Percentiles rank a stretch among this genome's conserved stretches.
These are phyloP conservation scores for Cerastoderma edule DNA, from an alignment of 2,888 invertebrate genomes.

Conservation along the genomic window DNA sequence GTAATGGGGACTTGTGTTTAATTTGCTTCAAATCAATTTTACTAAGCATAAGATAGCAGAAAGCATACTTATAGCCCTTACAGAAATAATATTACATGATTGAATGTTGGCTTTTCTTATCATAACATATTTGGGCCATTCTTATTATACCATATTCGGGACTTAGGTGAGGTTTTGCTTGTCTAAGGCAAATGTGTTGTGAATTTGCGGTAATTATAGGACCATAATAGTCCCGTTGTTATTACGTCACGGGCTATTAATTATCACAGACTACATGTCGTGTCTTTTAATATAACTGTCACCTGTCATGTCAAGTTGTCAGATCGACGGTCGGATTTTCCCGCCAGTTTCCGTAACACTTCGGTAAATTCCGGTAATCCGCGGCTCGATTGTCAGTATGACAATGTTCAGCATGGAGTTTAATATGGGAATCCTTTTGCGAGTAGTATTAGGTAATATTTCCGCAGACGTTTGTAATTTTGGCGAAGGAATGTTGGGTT, in stretches of 20 bases:
- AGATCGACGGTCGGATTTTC: too few relatives aligned
- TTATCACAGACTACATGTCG: background rate
- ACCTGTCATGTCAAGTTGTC: constrained; percentile 21
- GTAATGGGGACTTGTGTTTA: too few relatives aligned
- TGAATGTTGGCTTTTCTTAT: too few relatives aligned
- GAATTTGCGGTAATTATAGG: background rate
- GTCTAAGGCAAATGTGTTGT: background rate
- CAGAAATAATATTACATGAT: too few relatives aligned
- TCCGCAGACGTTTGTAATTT: too few relatives aligned
- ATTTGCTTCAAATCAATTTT: too few relatives aligned
- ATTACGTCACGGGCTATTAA: constrained; percentile 6
- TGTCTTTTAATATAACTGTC: constrained; percentile 23
- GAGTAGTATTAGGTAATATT: background rate
- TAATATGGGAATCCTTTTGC: background rate
- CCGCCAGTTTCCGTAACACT: too few relatives aligned
- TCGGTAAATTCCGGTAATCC: too few relatives aligned
- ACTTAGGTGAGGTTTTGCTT: background rate
- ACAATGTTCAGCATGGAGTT: background rate
- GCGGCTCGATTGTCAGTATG: background rate
- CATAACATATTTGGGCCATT: background rate
- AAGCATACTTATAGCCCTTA: too few relatives aligned
- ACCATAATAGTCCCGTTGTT: background rate
- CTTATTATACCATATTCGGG: background rate
- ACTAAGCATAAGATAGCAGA: too few relatives aligned
- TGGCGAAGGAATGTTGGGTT: too few relatives aligned